Percentiles rank a stretch among this genome's conserved stretches.
phyloP scores from a whole-genome alignment of 2,888 invertebrate genomes.

The Dasypogon diadema region DNA sequence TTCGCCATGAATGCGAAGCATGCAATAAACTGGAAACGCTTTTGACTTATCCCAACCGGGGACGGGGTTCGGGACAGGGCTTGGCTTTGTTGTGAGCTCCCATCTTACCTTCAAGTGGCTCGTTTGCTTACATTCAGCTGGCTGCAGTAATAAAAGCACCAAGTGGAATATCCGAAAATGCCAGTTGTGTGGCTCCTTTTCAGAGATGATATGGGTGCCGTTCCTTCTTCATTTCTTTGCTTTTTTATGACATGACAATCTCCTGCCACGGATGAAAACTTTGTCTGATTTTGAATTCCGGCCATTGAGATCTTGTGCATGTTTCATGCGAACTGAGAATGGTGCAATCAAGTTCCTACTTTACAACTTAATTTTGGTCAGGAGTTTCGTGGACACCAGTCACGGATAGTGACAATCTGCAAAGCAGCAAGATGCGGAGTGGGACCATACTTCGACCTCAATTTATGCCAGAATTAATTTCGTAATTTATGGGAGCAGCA shows the following conservation, averaged over 20 bases:
- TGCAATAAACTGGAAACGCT: slow-evolving; percentile 5
- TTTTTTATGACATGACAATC: slow-evolving; percentile 20
- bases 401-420: neutral
- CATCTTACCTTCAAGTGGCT: slow-evolving; percentile 21
- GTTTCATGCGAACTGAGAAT: neutral
- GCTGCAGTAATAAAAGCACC: slow-evolving; percentile 3
- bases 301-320: slow-evolving; percentile 10
- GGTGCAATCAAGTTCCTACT: slow-evolving; percentile 14
- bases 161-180: neutral
- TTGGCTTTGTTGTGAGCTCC: slow-evolving; percentile 4
- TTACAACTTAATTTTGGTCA: slow-evolving; percentile 28
- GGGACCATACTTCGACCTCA: neutral
- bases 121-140: slow-evolving; percentile 31
- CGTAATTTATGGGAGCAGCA: neutral
- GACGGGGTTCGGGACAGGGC: too few relatives aligned
- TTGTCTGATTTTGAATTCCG: slow-evolving; percentile 17
- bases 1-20: slow-evolving; percentile 14
- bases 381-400: neutral
- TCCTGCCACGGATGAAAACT: neutral
- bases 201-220: neutral
- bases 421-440: neutral
- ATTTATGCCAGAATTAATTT: neutral
- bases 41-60: neutral
- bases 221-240: neutral
- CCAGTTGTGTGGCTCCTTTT: neutral